Evolutionary conservation across 2,888 invertebrate species (phyloP).

Genomic region (Xanthia icteritia): DNA sequence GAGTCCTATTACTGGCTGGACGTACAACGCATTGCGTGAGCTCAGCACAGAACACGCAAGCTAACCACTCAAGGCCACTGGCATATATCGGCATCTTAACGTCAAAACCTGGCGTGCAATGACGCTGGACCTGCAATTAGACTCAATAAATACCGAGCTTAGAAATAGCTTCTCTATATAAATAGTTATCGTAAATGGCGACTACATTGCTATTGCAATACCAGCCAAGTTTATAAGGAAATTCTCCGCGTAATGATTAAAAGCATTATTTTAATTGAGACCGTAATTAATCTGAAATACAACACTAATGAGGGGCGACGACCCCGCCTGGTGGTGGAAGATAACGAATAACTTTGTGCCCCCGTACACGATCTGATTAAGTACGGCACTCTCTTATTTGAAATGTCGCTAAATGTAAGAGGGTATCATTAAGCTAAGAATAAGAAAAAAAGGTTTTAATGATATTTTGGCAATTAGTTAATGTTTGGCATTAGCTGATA

Average conservation of each 20-base stretch:
- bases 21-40: no score
- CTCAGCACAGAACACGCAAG: no score
- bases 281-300: slow-evolving; percentile 68
- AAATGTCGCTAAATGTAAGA: slow-evolving; percentile 48
- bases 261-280: slow-evolving; percentile 69
- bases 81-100: slow-evolving; percentile 13
- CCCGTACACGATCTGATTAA: slow-evolving; percentile 50
- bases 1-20: no score
- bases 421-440: slow-evolving; percentile 23
- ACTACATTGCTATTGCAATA: slow-evolving; percentile 53
- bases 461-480: slow-evolving; percentile 33
- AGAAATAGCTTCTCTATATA: slow-evolving; percentile 35
- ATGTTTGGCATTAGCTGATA: slow-evolving; percentile 15
- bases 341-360: slow-evolving; percentile 63
- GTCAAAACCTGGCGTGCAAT: slow-evolving; percentile 30
- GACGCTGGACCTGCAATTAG: slow-evolving; percentile 50
- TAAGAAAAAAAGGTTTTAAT: slow-evolving; percentile 33
- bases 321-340: slow-evolving; percentile 56
- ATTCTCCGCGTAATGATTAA: slow-evolving; percentile 64
- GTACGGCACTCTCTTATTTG: slow-evolving; percentile 45
- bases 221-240: slow-evolving; percentile 62
- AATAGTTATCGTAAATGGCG: slow-evolving; percentile 48
- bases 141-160: slow-evolving; percentile 43
- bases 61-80: no score
- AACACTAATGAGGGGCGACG: slow-evolving; percentile 66